These are phyloP conservation scores for Paramormyrops kingsleyae DNA, from an alignment of 2,113 vertebrate genomes.

Conservation along the genomic window DNA sequence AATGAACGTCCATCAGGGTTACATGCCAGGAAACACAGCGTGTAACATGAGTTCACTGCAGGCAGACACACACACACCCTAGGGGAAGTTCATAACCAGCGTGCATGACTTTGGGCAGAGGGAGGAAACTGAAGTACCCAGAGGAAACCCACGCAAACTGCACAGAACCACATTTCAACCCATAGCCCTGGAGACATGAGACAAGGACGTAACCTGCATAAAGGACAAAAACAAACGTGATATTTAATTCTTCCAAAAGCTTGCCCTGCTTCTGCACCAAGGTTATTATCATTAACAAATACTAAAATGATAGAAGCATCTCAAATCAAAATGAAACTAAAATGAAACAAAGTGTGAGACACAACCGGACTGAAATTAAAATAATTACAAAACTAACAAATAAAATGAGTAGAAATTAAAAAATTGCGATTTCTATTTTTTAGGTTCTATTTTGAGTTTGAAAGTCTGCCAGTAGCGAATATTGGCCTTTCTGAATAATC, in stretches of 20 bases:
- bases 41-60: not conserved
- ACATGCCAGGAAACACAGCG: not conserved
- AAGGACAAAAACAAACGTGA: not conserved
- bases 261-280: not conserved
- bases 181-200: not conserved
- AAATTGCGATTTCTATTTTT: not conserved
- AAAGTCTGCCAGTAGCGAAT: not conserved
- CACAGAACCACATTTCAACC: not conserved
- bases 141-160: not conserved
- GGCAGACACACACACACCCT: not conserved
- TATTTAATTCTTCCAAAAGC: not conserved
- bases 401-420: not conserved
- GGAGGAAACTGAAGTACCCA: not conserved
- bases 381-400: not conserved
- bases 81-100: not conserved
- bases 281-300: not conserved
- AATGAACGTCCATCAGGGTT: not conserved
- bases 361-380: not conserved
- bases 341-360: not conserved
- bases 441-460: not conserved
- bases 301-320: not conserved
- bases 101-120: not conserved
- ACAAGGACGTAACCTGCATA: not conserved
- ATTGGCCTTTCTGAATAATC: not conserved
- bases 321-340: not conserved